phyloP scores from a whole-genome alignment of 2,888 invertebrate species.

The Drepana falcataria region DNA sequence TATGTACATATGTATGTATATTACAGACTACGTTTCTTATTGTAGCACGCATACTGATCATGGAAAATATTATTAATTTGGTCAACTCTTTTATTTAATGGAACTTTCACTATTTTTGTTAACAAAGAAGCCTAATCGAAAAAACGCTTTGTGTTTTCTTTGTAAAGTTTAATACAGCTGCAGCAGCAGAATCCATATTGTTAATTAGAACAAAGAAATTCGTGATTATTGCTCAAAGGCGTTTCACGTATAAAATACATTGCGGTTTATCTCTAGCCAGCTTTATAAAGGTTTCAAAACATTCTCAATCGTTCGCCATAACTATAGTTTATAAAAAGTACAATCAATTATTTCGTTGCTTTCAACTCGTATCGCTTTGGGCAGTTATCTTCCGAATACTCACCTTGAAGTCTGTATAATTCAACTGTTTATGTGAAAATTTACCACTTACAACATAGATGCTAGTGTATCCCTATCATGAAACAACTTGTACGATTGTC shows the following conservation, averaged over 20 bases:
- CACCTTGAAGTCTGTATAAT: constrained; percentile 16
- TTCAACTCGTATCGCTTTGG: constrained; percentile 31
- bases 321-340: constrained; percentile 37
- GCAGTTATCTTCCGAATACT: constrained; percentile 22
- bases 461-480: constrained; percentile 15
- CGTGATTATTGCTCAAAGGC: background rate
- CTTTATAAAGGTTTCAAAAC: background rate
- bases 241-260: background rate
- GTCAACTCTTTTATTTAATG: too few relatives aligned
- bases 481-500: constrained; percentile 10
- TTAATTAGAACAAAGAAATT: background rate
- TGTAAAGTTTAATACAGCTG: too few relatives aligned
- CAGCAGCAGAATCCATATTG: too few relatives aligned
- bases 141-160: too few relatives aligned
- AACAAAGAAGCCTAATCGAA: too few relatives aligned
- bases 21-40: too few relatives aligned
- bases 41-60: too few relatives aligned
- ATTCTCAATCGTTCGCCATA: constrained; percentile 6
- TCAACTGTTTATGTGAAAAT: constrained; percentile 29
- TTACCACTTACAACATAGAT: constrained; percentile 16
- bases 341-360: constrained; percentile 48
- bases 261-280: background rate
- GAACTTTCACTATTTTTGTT: too few relatives aligned
- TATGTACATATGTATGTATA: too few relatives aligned
- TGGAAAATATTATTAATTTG: too few relatives aligned